Evolutionary conservation across 2,797 vertebrate species (phyloP), one percentile per base, ranked within the genome.

Genomic region (Acanthornis magna): DNA sequence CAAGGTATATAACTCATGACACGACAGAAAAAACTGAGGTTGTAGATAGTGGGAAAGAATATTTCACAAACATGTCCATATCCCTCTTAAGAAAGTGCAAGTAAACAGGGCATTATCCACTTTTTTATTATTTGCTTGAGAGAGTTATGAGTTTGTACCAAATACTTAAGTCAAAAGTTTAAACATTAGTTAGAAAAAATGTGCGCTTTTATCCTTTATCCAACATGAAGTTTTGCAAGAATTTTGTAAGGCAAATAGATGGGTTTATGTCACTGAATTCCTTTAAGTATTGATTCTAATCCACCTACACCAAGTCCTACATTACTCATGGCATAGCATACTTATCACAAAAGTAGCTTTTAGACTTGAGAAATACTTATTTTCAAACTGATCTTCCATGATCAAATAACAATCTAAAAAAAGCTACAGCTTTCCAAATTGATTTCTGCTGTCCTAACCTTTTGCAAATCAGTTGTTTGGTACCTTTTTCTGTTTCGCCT

Each of bases 201-300:
- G 2, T 19, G 10, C 0, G 0, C 50, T 34, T 77, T 75, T n/a
- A n/a, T n/a, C n/a, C n/a, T n/a, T 66, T n/a, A 85, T 53, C 21
- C 61, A 74, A 36, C 2, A 60, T 5, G 5, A 32, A 38, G 51
- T 73, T 88, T 75, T 63, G 15, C 20, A 72, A 70, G 9, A 62
- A 36, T 48, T 84, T 53, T 23, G 0, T 36, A 57, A 72, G 27
- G 29, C 17, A 79, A 45, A 34, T 20, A 50, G 12, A 62, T 25
- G 26, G 2, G 13, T 62, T 90, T 76, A 45, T 55, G 30, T 10
- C n/a, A 60, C 19, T 70, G 27, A 79, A 76, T 53, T 86, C 53
- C 36, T 82, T n/a, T 53, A 63, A 50, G n/a, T 40, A 82, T 22
- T 20, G 11, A 50, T 66, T 79, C n/a, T 29, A 70, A 78, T 63